Base-by-base conservation (phyloP, 2,113 vertebrate genomes). In the Piaya cayana region DNA sequence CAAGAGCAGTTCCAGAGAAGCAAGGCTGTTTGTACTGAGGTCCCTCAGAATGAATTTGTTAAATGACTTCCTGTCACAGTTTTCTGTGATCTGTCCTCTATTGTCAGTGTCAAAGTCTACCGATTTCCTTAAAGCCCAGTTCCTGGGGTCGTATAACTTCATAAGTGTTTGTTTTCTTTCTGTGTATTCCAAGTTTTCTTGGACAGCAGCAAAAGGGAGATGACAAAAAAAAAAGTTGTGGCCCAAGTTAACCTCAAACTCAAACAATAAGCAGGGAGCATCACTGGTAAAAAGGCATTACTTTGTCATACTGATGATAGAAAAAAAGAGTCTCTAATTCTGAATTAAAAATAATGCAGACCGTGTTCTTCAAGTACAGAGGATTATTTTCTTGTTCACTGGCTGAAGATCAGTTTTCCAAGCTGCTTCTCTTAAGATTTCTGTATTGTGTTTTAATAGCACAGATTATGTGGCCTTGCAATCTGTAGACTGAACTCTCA, bases 351-450 rank as follows among this genome's bases (percentile, higher is more conserved):
- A 60, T 26, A 36, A 21, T 60, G 50, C 56, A 80, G 30, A 50
- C 19, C 27, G 6, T 82, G 37, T 72, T 93, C 49, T 85, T 86
- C 37, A 84, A 59, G 25, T 69, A 21, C 17, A 77, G 42, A 53
- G 59, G n/a, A 87, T 90, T 96, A 77, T 80, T 88, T 93, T 81
- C 71, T 70, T 83, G 32, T 86, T 8, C 23, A 23, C 32, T 60
- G 18, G 37, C 68, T 90, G 50, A 86, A 93, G 72, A 75, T 90
- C 79, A 71, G 59, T 92, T 93, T 90, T 91, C 59, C 47, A 77
- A 80, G 59, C 32, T 83, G 55, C 71, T 95, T 13, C 60, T 89
- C 27, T 67, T 83, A 71, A 86, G 53, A 83, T 77, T 68, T 91
- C 21, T 47, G 34, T 53, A 26, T 34, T 64, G 49, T 45, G 16